These are phyloP conservation scores for Condylostylus longicornis DNA, from an alignment of 1,140 invertebrate species.

Conservation along the genomic window DNA sequence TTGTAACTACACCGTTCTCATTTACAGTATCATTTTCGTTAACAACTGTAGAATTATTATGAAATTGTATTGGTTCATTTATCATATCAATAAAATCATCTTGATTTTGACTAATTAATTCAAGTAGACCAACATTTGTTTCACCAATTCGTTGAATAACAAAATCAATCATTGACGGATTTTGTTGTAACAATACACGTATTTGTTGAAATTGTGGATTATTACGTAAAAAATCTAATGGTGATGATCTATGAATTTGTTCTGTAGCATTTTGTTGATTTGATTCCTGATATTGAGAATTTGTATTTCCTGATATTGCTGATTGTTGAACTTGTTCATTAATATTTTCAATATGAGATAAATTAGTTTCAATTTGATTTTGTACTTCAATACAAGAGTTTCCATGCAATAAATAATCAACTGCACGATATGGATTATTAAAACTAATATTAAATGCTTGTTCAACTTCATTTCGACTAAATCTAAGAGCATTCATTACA, in stretches of 20 bases:
- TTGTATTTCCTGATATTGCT: too few relatives aligned
- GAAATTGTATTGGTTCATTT: too few relatives aligned
- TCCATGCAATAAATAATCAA: conserved; percentile 15
- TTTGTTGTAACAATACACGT: conserved; percentile 6
- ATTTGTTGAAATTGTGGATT: conserved; percentile 9
- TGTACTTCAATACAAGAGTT: conserved; percentile 1
- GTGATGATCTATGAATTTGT: too few relatives aligned
- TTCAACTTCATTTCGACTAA: conserved; percentile 11
- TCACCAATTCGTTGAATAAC: conserved; percentile 8
- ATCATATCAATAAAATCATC: conserved; percentile 8
- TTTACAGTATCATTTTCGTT: conserved; percentile 4
- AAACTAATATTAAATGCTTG: conserved; percentile 10
- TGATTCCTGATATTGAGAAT: too few relatives aligned
- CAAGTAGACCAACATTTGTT: conserved; percentile 5
- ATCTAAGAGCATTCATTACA: too few relatives aligned
- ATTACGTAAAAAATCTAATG: conserved; percentile 7
- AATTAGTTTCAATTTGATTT: too few relatives aligned
- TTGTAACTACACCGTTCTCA: background rate
- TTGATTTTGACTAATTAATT: conserved; percentile 11
- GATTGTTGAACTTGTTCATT: too few relatives aligned
- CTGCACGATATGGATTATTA: conserved; percentile 19
- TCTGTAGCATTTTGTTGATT: too few relatives aligned
- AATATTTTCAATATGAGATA: too few relatives aligned
- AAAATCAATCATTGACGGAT: conserved; percentile 7
- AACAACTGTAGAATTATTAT: conserved; percentile 5